Base-by-base conservation (phyloP, 2,113 vertebrate species). In the Apodemus speciosus region DNA sequence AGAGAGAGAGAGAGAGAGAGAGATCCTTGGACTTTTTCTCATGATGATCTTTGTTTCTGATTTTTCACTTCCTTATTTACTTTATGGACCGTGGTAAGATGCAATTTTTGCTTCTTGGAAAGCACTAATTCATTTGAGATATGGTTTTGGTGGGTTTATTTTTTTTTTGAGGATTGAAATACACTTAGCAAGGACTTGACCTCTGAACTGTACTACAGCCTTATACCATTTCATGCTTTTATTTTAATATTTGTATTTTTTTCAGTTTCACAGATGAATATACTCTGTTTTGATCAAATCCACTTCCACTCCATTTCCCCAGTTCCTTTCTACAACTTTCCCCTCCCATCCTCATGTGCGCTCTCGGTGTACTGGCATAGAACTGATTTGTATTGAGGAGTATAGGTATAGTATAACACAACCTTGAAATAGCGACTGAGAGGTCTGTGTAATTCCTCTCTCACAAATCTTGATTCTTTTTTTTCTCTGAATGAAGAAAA, bases 401-500 rank as follows among this genome's bases (percentile, higher is more conserved):
- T 16, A 51, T 49, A 18, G 35, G 25, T 51, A 6, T 62, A 43
- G 43, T 18, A 16, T 38, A 30, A 62, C 2, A 71, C 35, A 46
- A 2, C 35, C 9, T 62, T 27, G 40, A 85, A 76, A 91, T 9
- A 30, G 8, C 66, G 6, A 18, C 6, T n/a, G 20, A 83, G 30
- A 6, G 10, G 18, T 23, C 3, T 23, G 4, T 40, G 27, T 1
- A 64, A 79, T 64, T 14, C 16, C 46, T 6, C 2, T 40, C 87
- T 7, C 4, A 62, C n/a, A 60, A 7, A 84, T 10, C 58, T 64
- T 32, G 3, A 20, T 84, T 84, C 38, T 6, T 46, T 18, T 84
- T 53, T 68, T 64, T 58, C 23, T 83, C 30, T 62, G 18, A 93
- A 58, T 84, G 73, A 89, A 60, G 23, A 46, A 93, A 90, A 68